Conservation (phyloP, 30 jellyfish, hydroid and myxozoan genomes). For the Cassiopea andromeda region DNA sequence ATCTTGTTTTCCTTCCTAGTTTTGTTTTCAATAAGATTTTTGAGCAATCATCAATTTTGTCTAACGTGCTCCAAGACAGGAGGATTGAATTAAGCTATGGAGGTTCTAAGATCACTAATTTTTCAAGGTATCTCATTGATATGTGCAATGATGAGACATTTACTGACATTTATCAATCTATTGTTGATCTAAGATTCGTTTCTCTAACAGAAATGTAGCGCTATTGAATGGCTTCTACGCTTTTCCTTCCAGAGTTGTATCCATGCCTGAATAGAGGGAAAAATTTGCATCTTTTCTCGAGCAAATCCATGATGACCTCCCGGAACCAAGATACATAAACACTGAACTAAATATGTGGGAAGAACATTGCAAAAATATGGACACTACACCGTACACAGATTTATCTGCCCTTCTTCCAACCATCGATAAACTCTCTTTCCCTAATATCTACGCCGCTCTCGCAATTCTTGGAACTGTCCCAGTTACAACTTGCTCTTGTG, state of each 20-base stretch:
- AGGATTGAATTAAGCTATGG: too few relatives aligned
- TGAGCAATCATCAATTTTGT: too few relatives aligned
- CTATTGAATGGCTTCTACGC: conserved; percentile 56
- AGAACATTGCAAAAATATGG: conserved; percentile 4
- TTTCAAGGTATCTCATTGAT: too few relatives aligned
- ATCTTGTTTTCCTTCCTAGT: too few relatives aligned
- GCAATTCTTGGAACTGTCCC: conserved; percentile 70
- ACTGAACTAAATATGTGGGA: conserved; percentile 60
- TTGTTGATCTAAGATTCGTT: not conserved
- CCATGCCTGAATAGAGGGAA: conserved; percentile 28
- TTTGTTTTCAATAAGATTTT: too few relatives aligned
- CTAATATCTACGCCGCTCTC: conserved; percentile 55
- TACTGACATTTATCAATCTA: too few relatives aligned
- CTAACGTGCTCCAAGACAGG: too few relatives aligned
- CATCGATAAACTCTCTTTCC: conserved; percentile 29
- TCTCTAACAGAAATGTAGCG: not conserved
- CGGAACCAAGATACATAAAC: conserved; percentile 30
- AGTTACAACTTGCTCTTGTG: conserved; percentile 70
- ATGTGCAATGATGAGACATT: too few relatives aligned
- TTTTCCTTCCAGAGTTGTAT: conserved; percentile 30
- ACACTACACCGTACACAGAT: not conserved
- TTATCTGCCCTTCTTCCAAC: conserved; percentile 29
- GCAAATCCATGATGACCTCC: conserved; percentile 1
- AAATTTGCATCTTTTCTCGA: conserved; percentile 13
- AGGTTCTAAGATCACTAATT: too few relatives aligned